Conservation (phyloP, 2,113 vertebrate species). For the Bos javanicus region DNA sequence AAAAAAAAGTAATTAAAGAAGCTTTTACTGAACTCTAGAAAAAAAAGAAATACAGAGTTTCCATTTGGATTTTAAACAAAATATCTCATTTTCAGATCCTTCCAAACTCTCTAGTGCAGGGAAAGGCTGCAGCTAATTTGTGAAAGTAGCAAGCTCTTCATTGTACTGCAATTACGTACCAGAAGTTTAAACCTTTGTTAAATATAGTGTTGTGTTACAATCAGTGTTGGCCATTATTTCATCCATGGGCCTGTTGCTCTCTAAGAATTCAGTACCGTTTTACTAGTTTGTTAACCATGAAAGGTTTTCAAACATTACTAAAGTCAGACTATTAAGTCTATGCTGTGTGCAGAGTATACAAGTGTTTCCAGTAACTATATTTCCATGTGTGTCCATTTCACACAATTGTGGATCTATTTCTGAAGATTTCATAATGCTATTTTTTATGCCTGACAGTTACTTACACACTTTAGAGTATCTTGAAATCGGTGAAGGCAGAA, state of each 20-base stretch:
- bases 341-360: slow-evolving; percentile 59
- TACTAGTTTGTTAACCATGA: slow-evolving; percentile 41
- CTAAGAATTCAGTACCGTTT: slow-evolving; percentile 57
- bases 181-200: slow-evolving; percentile 58
- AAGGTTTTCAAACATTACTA: slow-evolving; percentile 52
- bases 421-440: slow-evolving; percentile 61
- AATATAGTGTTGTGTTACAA: slow-evolving; percentile 61
- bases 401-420: slow-evolving; percentile 57
- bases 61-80: slow-evolving; percentile 64
- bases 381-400: slow-evolving; percentile 54
- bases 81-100: slow-evolving; percentile 68
- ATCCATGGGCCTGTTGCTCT: slow-evolving; percentile 52
- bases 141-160: slow-evolving; percentile 65
- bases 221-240: slow-evolving; percentile 50
- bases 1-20: slow-evolving; percentile 40
- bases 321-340: slow-evolving; percentile 50
- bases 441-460: slow-evolving; percentile 54
- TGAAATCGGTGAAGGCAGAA: slow-evolving; percentile 22
- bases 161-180: slow-evolving; percentile 31
- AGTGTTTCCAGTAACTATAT: slow-evolving; percentile 52
- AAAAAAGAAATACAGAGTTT: slow-evolving; percentile 71
- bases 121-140: slow-evolving; percentile 68
- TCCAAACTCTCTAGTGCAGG: slow-evolving; percentile 67
- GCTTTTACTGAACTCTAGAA: slow-evolving; percentile 57
- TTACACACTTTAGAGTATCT: slow-evolving; percentile 7